phyloP scores from a whole-genome alignment of 2,797 vertebrate genomes.

The Salmo trutta region DNA sequence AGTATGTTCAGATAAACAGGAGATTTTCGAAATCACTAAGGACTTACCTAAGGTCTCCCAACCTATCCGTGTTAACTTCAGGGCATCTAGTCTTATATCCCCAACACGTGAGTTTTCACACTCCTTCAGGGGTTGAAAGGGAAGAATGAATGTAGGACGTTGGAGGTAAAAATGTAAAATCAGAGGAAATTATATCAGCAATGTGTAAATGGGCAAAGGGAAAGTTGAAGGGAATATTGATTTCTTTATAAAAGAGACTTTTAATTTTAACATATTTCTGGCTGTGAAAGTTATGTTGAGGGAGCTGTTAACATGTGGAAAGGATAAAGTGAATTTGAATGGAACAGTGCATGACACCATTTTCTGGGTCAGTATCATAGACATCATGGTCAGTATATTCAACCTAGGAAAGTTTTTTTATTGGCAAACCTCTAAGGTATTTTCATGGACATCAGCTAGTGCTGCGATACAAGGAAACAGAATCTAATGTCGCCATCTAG shows the following conservation, averaged over 20 bases:
- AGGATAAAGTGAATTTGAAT: neutral
- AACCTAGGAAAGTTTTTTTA: neutral
- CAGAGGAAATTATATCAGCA: neutral
- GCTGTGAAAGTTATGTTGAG: neutral
- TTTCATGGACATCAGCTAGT: neutral
- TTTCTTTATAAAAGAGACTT: neutral
- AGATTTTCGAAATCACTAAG: slow-evolving; percentile 30
- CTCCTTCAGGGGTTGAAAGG: slow-evolving; percentile 16
- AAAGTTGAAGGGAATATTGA: neutral
- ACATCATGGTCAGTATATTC: neutral
- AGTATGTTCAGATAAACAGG: slow-evolving; percentile 30
- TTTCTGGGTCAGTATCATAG: neutral
- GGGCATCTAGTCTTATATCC: slow-evolving; percentile 40
- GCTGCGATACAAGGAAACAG: neutral
- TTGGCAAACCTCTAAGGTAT: neutral
- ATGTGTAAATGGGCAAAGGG: neutral
- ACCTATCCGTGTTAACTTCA: slow-evolving; percentile 37
- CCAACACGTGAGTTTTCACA: slow-evolving; percentile 23
- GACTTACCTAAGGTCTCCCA: slow-evolving; percentile 36
- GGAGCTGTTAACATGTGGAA: neutral
- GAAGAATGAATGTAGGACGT: neutral
- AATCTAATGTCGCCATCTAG: neutral
- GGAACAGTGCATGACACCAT: neutral
- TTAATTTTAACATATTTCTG: neutral
- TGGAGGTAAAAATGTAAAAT: neutral